Evolutionary conservation across 53 echinoderm and acorn worm species (phyloP), one percentile per base, ranked within the genome.

Genomic region (Apostichopus leukothele): DNA sequence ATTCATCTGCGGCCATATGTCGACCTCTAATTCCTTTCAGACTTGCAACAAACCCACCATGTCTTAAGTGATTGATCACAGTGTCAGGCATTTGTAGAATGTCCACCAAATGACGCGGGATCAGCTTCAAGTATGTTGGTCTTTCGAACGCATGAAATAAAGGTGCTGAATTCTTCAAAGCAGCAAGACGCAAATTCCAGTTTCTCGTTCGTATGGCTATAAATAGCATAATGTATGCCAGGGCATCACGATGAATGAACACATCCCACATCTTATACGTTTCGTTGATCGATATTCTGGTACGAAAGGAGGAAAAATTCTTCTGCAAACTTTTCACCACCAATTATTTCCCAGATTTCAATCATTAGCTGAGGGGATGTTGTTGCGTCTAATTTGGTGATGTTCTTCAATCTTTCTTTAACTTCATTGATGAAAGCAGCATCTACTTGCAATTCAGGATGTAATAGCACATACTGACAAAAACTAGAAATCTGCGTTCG

Each of bases 41-140:
- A 73, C 84, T 92, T 13, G 75, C 89, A 6, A 68, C 74, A 83
- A 92, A 92, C 5, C 90, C 90, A 53, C 88, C 92, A 50, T 86
- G 59, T 74, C 86, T 6, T 5, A 90, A 27, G n/a, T 81, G 85
- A 5, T 87, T 27, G 13, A 92, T 75, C 7, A 92, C 4, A 1
- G 87, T 57, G 6, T 78, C 2, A 1, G 88, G 92, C 90, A 90
- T 90, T 61, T 83, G 68, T 74, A 90, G 57, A 22, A 90, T 59
- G 39, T 92, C 92, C 5, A 50, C 21, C 14, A 92, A 39, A 74
- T 92, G 92, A 5, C 57, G 26, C 10, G 90, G 92, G 23, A 92
- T 63, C 1, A 92, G 7, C 11, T 73, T 25, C 10, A 88, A 53
- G 22, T 92, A 88, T 53, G 88, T 90, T 7, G 88, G 87, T 0